phyloP scores from a whole-genome alignment of 2,113 vertebrate species.

The Apodemus speciosus region DNA sequence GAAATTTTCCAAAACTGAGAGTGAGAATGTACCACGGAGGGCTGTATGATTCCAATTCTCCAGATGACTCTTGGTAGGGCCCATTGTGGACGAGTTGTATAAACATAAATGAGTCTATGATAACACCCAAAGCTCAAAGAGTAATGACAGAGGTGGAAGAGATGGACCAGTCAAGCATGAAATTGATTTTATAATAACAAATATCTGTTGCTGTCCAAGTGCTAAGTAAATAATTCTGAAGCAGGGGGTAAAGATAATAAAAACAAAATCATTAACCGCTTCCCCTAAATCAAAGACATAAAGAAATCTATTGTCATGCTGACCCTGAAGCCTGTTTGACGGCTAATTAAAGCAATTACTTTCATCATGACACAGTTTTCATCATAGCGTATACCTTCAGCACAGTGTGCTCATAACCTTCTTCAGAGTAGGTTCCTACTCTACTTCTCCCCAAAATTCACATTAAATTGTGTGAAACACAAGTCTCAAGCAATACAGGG shows the following conservation, averaged over 20 bases:
- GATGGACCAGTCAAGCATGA: conserved; percentile 94
- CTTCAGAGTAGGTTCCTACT: conserved; percentile 41
- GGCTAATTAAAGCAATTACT: conserved; percentile 97
- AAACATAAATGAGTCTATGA: conserved; percentile 86
- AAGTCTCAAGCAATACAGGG: not conserved
- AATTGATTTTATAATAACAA: conserved; percentile 99
- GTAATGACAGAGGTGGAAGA: conserved; percentile 89
- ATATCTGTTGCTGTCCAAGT: conserved; percentile 93
- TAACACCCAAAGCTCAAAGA: conserved; percentile 86
- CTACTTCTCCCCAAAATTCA: conserved; percentile 21
- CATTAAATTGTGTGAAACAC: not conserved
- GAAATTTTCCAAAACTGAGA: conserved; percentile 71
- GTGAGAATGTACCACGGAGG: conserved; percentile 66
- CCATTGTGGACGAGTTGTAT: conserved; percentile 83
- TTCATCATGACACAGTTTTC: conserved; percentile 88
- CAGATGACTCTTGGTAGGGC: conserved; percentile 83
- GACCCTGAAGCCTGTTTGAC: conserved; percentile 95
- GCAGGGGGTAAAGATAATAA: conserved; percentile 93
- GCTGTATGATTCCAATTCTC: conserved; percentile 82
- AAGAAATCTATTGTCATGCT: conserved; percentile 92
- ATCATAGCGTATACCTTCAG: conserved; percentile 84
- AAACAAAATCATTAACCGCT: conserved; percentile 94
- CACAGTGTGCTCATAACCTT: conserved; percentile 51
- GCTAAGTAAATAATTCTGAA: conserved; percentile 97
- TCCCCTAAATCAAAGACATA: conserved; percentile 93